Evolutionary conservation across 2,113 vertebrate genomes (phyloP), one percentile per base, ranked within the genome.

Genomic region (Chrysochloris asiatica): DNA sequence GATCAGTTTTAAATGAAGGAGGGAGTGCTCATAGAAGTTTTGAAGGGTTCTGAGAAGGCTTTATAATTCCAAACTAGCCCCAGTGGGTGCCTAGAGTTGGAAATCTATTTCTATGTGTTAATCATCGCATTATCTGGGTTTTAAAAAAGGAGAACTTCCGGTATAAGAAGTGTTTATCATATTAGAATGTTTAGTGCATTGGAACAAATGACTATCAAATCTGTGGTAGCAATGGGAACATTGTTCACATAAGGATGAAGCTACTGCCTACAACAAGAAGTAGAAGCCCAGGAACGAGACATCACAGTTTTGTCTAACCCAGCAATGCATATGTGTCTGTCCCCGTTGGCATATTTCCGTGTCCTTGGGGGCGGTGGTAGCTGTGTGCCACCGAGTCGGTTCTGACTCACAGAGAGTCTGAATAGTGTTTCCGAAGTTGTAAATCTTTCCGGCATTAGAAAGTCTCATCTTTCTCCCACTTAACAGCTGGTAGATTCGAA

Each of bases 71-170:
- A 28, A 71, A 93, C n/a, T 75, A 65, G 38, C 36, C 21, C 36
- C 21, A 54, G 0, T n/a, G 33, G 45, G 56, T 77, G 33, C 28
- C 30, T 86, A 19, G 19, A 79, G 41, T 72, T 71, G 73, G 73
- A 67, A 30, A 65, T 65, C 84, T 77, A 82, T 69, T 93, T 88
- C 38, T 59, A 4, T 75, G 33, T 10, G 26, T 52, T 61, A 77
- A 33, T 81, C 43, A 71, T 75, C 75, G 24, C 16, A 50, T 81
- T 86, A 6, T 36, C 67, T 88, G 63, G 89, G 54, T 78, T 83
- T 73, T 78, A n/a, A 67, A 28, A 86, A 92, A 69, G 72, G 83
- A 95, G 45, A 33, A 17, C 41, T 78, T 36, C 56, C 88, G 56
- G 13, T 43, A 45, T 10, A 24, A 61, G 26, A 61, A 41, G n/a